Evolutionary conservation across 2,888 invertebrate genomes (phyloP).

Genomic region (Mythimna loreyi): DNA sequence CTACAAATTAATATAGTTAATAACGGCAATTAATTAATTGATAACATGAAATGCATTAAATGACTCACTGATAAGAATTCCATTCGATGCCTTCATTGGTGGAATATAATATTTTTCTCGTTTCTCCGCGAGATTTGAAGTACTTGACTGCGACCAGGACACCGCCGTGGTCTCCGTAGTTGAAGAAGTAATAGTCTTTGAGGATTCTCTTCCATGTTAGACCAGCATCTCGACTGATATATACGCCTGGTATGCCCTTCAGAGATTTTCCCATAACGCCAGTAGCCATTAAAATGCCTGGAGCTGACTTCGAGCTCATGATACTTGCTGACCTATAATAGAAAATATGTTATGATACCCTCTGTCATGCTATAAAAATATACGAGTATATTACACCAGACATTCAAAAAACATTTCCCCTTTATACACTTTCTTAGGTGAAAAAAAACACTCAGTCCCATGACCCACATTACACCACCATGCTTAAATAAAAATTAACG

Average conservation of each 20-base stretch:
- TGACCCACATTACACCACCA: conserved; percentile 28
- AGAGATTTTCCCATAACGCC: conserved; percentile 95
- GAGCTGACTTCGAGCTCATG: conserved; percentile 96
- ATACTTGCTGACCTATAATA: conserved; percentile 93
- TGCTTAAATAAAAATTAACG: conserved; percentile 32
- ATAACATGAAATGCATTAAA: conserved; percentile 46
- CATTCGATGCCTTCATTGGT: conserved; percentile 96
- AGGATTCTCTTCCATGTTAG: conserved; percentile 94
- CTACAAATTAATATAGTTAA: conserved; percentile 78
- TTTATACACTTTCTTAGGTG: conserved; percentile 8
- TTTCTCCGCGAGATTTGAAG: conserved; percentile 94
- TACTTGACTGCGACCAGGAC: conserved; percentile 96
- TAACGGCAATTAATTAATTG: conserved; percentile 48
- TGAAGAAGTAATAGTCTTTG: conserved; percentile 95
- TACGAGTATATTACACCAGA: conserved; percentile 19
- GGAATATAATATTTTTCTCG: conserved; percentile 95
- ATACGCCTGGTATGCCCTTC: conserved; percentile 95
- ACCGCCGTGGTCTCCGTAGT: conserved; percentile 98
- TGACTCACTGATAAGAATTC: conserved; percentile 91
- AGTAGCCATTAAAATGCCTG: conserved; percentile 96
- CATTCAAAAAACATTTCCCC: conserved; percentile 16
- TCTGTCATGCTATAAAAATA: conserved; percentile 6
- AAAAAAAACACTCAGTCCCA: conserved; percentile 29
- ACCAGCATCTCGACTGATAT: conserved; percentile 73
- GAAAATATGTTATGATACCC: conserved; percentile 36